A percentile compares a stretch with the other conserved stretches of the same genome.
Evolutionary conservation across 2,113 vertebrate species (phyloP).

Genomic region (Indri indri): DNA sequence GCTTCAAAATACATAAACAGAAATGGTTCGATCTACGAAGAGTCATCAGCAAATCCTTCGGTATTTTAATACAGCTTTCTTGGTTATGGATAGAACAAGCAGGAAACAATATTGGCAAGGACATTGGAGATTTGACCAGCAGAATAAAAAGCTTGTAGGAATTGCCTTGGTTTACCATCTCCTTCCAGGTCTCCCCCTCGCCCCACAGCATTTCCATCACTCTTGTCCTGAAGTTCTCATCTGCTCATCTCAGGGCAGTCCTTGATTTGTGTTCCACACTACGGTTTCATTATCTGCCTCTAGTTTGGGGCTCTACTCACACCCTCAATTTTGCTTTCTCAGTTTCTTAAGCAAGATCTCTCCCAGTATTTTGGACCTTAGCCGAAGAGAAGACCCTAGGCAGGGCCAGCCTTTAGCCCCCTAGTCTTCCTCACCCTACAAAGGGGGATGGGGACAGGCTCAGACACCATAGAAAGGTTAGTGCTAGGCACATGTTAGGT

Average conservation of each 20-base stretch:
- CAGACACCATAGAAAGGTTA: background rate
- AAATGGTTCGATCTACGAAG: background rate
- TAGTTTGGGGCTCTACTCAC: background rate
- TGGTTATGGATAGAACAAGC: background rate
- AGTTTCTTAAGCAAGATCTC: background rate
- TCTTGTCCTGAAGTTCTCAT: background rate
- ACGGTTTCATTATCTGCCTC: background rate
- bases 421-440: background rate
- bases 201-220: fast-evolving
- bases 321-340: background rate
- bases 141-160: background rate
- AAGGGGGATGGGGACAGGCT: background rate
- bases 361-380: background rate
- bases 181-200: background rate
- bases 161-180: background rate
- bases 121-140: background rate
- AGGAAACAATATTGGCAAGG: background rate
- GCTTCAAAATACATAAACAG: background rate
- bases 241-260: background rate
- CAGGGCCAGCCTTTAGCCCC: background rate
- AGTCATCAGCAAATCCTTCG: background rate
- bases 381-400: background rate
- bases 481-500: background rate
- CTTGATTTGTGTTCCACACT: background rate
- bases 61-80: background rate